Evolutionary conservation across 2,113 vertebrate genomes (phyloP), one percentile per base, ranked within the genome.

Genomic region (Patagioenas fasciata): DNA sequence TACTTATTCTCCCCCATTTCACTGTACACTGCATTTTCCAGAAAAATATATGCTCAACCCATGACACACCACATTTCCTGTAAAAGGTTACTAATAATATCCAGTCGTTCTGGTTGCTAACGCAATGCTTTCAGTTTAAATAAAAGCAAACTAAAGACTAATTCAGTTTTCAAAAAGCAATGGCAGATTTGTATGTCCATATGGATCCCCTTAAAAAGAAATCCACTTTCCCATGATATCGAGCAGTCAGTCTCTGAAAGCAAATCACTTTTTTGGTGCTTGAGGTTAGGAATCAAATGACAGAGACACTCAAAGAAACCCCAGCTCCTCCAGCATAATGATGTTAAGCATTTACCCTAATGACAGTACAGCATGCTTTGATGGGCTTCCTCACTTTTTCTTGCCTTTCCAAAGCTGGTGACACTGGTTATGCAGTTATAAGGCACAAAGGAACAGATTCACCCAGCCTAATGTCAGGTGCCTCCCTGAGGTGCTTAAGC

Each of bases 31-130:
- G 82, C 85, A 50, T 93, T 96, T 94, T 96, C 66, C 54, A 93
- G 61, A 95, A 94, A 91, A 95, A 89, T 70, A 80, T 13, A 54
- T 15, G 29, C 89, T 89, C 94, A 79, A 79, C 57, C 65, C 78
- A 82, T 80, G 89, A 94, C 91, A 91, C 74, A 89, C 54, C 53
- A 77, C 50, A 14, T 77, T 87, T 93, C 62, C 89, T 88, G 81
- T 92, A 73, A 96, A 79, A 95, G 23, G 74, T 93, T 95, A 65
- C 93, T 96, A 95, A 97, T 89, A 88, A 89, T 85, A 95, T 38
- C 50, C 91, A 94, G 87, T 88, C 4, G 70, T 89, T 50, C 87
- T 70, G 48, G 61, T 69, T 95, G 70, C 93, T 82, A 82, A 42
- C 1, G 0, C n/a, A 73, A 24, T 87, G 71, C 50, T 96, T 95